Conservation (phyloP, 2,113 vertebrate species). For the Eurypyga helias region DNA sequence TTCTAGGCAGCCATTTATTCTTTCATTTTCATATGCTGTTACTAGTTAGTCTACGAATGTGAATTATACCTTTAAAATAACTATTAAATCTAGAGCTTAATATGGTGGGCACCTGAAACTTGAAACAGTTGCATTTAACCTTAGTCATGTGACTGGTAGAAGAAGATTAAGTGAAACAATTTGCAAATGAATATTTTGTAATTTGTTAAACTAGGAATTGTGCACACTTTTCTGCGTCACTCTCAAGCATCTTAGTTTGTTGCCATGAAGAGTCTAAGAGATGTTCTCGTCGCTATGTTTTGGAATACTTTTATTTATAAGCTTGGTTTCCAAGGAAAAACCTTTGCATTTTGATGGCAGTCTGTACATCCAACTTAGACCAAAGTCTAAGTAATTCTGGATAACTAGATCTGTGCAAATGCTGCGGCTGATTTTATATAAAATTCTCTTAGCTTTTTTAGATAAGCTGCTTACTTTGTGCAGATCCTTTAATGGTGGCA, state of each 20-base stretch:
- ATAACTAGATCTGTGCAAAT: not conserved
- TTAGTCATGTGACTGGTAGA: not conserved
- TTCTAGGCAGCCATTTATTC: not conserved
- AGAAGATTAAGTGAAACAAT: not conserved
- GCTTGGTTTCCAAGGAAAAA: conserved; percentile 4
- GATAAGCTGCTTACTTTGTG: not conserved
- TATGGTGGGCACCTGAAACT: not conserved
- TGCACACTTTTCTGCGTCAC: conserved; percentile 4
- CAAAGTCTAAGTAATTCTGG: not conserved
- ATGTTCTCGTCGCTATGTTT: not conserved
- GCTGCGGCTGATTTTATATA: not conserved
- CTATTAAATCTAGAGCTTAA: not conserved
- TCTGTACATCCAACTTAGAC: not conserved
- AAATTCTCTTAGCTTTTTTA: not conserved
- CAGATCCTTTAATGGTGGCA: not conserved
- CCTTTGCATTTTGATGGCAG: not conserved
- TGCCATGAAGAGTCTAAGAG: conserved; percentile 39
- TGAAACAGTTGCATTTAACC: not conserved
- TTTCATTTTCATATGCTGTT: not conserved
- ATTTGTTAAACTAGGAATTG: conserved; percentile 33
- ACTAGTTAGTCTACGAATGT: not conserved
- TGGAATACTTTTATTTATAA: not conserved
- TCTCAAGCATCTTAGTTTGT: not conserved
- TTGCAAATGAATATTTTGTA: conserved; percentile 53
- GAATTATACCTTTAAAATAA: not conserved